Percentiles rank a stretch among this genome's conserved stretches.
These are phyloP conservation scores for Colletes latitarsis DNA, from an alignment of 1,140 invertebrate species.

Conservation along the genomic window DNA sequence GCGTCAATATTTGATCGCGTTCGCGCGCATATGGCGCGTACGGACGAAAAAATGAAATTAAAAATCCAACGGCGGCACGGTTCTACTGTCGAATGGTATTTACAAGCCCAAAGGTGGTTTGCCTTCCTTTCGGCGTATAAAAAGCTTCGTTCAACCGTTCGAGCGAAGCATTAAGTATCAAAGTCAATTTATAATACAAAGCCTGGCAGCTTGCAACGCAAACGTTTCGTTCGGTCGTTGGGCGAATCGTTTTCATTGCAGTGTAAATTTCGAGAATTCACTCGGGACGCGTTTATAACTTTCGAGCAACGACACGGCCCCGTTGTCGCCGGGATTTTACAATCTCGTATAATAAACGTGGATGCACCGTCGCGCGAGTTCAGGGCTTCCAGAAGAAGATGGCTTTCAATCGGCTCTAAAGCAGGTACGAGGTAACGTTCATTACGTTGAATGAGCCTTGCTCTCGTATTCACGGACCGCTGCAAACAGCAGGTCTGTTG, in stretches of 20 bases:
- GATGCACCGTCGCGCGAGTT: neutral
- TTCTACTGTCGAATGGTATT: neutral
- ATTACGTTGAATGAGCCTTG: constrained; percentile 35
- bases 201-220: neutral
- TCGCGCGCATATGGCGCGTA: neutral
- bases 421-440: constrained; percentile 15
- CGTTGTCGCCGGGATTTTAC: neutral
- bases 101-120: neutral
- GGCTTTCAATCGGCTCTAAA: constrained; percentile 37
- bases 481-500: constrained; percentile 34
- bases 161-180: neutral
- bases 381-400: neutral
- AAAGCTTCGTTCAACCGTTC: neutral
- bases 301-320: neutral
- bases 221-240: neutral
- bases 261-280: neutral
- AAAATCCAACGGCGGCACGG: constrained; percentile 3
- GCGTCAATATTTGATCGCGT: constrained; percentile 53
- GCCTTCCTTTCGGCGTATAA: neutral
- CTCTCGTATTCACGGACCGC: constrained; percentile 44
- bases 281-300: neutral
- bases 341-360: neutral
- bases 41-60: constrained; percentile 32
- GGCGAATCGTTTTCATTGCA: no score
- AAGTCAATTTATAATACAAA: neutral